phyloP scores from a whole-genome alignment of 2,888 invertebrate species.

The Syrphus vitripennis region DNA sequence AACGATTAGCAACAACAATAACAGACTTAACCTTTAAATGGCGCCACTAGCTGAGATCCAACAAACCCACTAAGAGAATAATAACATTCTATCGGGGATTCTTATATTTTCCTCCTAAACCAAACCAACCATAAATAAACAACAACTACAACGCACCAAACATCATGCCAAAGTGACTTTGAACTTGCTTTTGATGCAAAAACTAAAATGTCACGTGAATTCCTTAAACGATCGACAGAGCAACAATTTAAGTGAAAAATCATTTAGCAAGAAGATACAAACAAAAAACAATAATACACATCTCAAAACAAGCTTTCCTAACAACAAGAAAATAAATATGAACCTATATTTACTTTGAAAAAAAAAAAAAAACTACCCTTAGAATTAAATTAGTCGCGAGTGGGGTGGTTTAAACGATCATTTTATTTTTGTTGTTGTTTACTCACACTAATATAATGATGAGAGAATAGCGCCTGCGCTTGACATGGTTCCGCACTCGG shows the following conservation, averaged over 20 bases:
- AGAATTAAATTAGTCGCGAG: neutral
- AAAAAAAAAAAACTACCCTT: neutral
- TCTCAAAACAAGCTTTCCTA: conserved; percentile 23
- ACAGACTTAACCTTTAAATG: conserved; percentile 18
- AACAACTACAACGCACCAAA: neutral
- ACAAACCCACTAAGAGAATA: conserved; percentile 8
- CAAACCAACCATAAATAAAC: neutral
- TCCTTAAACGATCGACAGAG: conserved; percentile 25
- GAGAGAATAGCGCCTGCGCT: conserved; percentile 56
- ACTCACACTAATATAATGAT: conserved; percentile 24
- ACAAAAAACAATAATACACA: neutral
- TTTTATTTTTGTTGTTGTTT: neutral
- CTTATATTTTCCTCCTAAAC: conserved; percentile 23
- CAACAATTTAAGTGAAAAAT: conserved; percentile 11
- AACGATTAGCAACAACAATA: neutral
- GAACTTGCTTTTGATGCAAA: conserved; percentile 54
- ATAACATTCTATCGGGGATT: conserved; percentile 37
- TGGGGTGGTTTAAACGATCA: conserved; percentile 46
- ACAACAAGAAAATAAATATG: neutral
- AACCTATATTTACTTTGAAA: conserved; percentile 12
- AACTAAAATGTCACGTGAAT: conserved; percentile 69
- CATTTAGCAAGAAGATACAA: neutral
- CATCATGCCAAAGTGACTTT: conserved; percentile 43
- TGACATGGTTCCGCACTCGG: conserved; percentile 29
- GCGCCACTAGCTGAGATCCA: conserved; percentile 47